A percentile compares a stretch with the other conserved stretches of the same genome.
phyloP scores from a whole-genome alignment of 2,888 invertebrate genomes.

The Epiblema foenella region DNA sequence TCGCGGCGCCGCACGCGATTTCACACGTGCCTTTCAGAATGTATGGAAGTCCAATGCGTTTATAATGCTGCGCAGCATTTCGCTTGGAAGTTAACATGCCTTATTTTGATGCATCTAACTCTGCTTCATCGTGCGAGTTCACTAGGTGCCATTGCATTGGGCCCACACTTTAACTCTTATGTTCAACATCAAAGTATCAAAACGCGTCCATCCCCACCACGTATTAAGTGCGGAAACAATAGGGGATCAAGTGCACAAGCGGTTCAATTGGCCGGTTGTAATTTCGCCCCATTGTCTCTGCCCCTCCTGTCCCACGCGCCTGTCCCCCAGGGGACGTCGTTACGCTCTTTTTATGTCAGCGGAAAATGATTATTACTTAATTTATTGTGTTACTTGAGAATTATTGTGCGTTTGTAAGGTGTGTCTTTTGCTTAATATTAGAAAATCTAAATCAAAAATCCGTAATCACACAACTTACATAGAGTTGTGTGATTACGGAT shows the following conservation, averaged over 20 bases:
- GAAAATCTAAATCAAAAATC: too few relatives aligned
- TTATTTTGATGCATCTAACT: too few relatives aligned
- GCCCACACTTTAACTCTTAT: too few relatives aligned
- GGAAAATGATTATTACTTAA: constrained; percentile 65
- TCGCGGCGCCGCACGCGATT: too few relatives aligned
- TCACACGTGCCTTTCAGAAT: too few relatives aligned
- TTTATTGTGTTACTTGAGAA: constrained; percentile 51
- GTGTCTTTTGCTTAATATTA: neutral
- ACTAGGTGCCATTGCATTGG: too few relatives aligned
- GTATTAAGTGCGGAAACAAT: constrained; percentile 80
- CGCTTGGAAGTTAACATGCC: too few relatives aligned
- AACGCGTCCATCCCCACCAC: constrained; percentile 46
- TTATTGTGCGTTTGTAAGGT: constrained; percentile 18
- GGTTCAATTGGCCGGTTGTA: constrained; percentile 83
- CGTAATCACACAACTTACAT: too few relatives aligned
- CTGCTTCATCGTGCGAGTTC: too few relatives aligned
- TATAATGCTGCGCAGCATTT: too few relatives aligned
- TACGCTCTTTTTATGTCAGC: constrained; percentile 68
- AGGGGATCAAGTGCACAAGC: constrained; percentile 79
- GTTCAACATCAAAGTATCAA: constrained; percentile 57
- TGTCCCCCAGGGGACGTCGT: constrained; percentile 67
- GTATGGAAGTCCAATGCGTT: too few relatives aligned
- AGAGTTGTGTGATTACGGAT: too few relatives aligned
- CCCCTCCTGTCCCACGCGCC: constrained; percentile 52
- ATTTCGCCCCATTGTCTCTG: constrained; percentile 81